Evolutionary conservation across 2,797 vertebrate genomes (phyloP).

Genomic region (Phrynocephalus forsythii): DNA sequence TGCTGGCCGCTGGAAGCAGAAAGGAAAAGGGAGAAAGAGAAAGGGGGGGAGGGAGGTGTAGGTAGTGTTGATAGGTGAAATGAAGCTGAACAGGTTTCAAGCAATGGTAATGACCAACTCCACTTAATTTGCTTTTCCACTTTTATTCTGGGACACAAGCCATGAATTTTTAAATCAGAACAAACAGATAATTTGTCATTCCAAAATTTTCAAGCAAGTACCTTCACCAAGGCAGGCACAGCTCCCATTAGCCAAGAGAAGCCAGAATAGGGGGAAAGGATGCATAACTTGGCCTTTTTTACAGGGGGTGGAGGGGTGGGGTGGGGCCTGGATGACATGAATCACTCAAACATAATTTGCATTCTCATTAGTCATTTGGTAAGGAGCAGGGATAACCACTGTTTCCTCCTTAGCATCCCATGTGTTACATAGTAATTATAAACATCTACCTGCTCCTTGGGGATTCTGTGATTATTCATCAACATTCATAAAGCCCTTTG

Average conservation of each 20-base stretch:
- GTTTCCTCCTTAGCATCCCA: conserved; percentile 12
- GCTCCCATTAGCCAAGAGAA: background rate
- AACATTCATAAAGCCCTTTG: conserved; percentile 26
- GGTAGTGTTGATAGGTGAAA: background rate
- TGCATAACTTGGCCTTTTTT: background rate
- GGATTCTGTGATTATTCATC: conserved; percentile 33
- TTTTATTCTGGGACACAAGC: background rate
- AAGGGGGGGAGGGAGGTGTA: background rate
- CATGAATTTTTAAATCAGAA: conserved; percentile 11
- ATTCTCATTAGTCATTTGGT: background rate
- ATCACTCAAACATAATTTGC: background rate
- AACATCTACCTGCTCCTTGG: conserved; percentile 7
- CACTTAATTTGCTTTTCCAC: conserved; percentile 5
- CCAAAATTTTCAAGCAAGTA: background rate
- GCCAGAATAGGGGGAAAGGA: background rate
- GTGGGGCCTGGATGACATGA: background rate
- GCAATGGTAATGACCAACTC: background rate
- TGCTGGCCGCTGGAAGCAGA: background rate
- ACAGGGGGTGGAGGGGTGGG: background rate
- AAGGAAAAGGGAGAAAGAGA: too few species aligned
- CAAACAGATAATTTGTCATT: conserved; percentile 26
- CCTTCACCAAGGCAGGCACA: conserved; percentile 4
- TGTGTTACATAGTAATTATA: conserved; percentile 11
- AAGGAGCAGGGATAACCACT: background rate
- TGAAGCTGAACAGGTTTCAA: background rate